A percentile compares a stretch with the other conserved stretches of the same genome.
Evolutionary conservation across 2,888 invertebrate species (phyloP).

Genomic region (Eledone cirrhosa): DNA sequence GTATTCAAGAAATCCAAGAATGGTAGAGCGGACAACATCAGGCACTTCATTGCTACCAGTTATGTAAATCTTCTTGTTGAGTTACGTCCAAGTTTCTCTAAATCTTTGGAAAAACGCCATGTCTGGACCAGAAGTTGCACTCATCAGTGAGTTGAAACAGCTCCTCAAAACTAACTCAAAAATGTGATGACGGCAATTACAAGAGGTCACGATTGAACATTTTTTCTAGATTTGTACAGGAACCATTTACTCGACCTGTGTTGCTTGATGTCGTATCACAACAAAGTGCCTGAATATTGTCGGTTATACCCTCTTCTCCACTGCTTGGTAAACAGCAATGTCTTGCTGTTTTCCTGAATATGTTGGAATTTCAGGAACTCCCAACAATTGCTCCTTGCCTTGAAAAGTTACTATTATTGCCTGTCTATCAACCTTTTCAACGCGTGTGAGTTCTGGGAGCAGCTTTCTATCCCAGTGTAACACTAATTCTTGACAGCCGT

Average conservation of each 20-base stretch:
- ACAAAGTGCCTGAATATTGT: not conserved
- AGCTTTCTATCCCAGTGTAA: too few species aligned
- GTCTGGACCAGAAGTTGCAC: not conserved
- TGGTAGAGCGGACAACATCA: too few species aligned
- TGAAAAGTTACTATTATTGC: too few species aligned
- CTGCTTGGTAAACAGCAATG: too few species aligned
- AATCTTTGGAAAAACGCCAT: not conserved
- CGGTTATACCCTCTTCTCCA: not conserved
- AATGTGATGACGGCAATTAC: not conserved
- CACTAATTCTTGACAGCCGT: too few species aligned
- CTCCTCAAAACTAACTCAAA: not conserved
- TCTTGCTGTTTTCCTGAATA: too few species aligned
- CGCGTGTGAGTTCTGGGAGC: not conserved
- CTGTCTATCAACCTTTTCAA: not conserved
- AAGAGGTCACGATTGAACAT: not conserved
- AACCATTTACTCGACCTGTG: not conserved
- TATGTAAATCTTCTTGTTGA: not conserved
- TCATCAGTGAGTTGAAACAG: not conserved
- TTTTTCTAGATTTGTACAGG: not conserved
- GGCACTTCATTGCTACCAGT: not conserved
- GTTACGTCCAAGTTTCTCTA: not conserved
- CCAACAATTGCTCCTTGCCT: too few species aligned
- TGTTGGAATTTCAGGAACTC: too few species aligned
- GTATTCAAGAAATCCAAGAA: too few species aligned
- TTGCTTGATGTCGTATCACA: too few species aligned